Base-by-base conservation (phyloP, 35 echinoderm and acorn worm genomes). In the Anneissia japonica region DNA sequence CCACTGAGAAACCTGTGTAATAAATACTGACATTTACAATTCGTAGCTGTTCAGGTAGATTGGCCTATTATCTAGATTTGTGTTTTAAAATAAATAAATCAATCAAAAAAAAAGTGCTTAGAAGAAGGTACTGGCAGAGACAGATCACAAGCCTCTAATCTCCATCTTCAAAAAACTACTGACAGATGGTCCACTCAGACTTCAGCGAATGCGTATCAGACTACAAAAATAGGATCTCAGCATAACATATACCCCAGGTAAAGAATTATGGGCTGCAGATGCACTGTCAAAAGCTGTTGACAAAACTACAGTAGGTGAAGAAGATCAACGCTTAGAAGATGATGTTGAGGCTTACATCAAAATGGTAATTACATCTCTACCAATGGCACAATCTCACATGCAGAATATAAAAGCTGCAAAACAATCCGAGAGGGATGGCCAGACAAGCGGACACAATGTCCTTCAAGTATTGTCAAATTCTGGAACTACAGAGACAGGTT, bases 131-230 rank as follows among this genome's bases (percentile, higher is more conserved):
- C 17, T 72, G 31, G 91, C 81, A 33, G 91, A 93, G 39, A 89
- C 91, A n/a, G 82, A 93, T 40, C 91, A 89, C 46, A 93, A 89
- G 32, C 91, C 82, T 16, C 64, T 93, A 40, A 83, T 89, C 13
- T 45, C 40, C 39, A 45, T 93, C 0, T 93, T 93, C 41, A 26
- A 64, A 38, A 85, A 89, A 77, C 75, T 82, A 85, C n/a, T 93
- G 26, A 31, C 75, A 43, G 75, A 93, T 10, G 79, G 80, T 38
- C 86, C 85, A 16, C 37, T 88, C 28, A 26, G 86, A 19, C 46
- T 89, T 56, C 91, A 88, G 81, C 5, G 81, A 38, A 88, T 91
- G 32, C 79, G 81, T 32, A 83, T 93, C 17, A 77, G 17, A 38
- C 37, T 93, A 21, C 87, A 86, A 64, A 90, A 84, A 79, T 93